Base-by-base conservation (phyloP, 92 coral and sea anemone genomes). In the Heteractis magnifica region DNA sequence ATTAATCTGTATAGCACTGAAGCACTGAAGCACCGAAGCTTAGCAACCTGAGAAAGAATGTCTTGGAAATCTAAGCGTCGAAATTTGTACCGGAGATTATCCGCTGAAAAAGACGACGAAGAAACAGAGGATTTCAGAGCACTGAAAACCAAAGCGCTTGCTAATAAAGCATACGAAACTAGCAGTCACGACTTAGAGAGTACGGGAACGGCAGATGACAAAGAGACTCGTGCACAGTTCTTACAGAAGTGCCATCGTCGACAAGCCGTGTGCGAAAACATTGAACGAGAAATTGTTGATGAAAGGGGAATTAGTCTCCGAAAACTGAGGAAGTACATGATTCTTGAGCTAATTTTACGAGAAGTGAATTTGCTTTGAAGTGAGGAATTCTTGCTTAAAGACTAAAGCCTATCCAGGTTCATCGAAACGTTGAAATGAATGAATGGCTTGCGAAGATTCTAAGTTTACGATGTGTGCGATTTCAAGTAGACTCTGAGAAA, bases 181-280 rank as follows among this genome's bases (percentile, higher is more conserved):
- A 58, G 70, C 12, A 44, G 78, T 6, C 85, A 65, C 49, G 84
- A 81, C 8, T 9, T 81, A 52, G 84, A 71, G 20, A 75, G 60
- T 49, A 65, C 50, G 12, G 19, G 56, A 5, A 4, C 51, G 65
- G 23, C 23, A 68, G 84, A 81, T 20, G 84, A 81, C 15, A 44
- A 71, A 20, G 64, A 52, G 52, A 81, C 84, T 8, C 49, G 84
- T 4, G 44, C 65, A 81, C 77, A 81, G 20, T 81, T 68, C 51
- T 51, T 81, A 52, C 84, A 81, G 41, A 52, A 58, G 15, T 81
- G 84, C 53, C 88, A 84, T 65, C 91, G 93, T 13, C 80, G 93
- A 62, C 75, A 83, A 44, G 93, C 93, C 1, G 93, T 90, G 13
- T 90, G 93, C 64, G 93, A 90, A 56, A 90, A 84, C 56, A 90